Evolutionary conservation across 2,888 invertebrate genomes (phyloP).

Genomic region (Phengaris arion): DNA sequence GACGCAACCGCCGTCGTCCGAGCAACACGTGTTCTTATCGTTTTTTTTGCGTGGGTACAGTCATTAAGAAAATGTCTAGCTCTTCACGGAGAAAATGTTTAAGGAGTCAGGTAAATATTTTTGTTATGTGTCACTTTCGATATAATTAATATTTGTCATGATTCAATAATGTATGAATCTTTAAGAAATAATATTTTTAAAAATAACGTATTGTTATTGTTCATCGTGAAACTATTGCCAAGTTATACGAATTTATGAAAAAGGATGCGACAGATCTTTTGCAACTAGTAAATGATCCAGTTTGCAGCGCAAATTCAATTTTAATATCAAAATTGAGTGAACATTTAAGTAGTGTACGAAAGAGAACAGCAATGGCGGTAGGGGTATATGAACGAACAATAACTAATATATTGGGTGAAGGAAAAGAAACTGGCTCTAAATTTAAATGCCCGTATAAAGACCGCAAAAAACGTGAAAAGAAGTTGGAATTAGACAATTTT

Average conservation of each 20-base stretch:
- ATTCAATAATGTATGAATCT: too few relatives aligned
- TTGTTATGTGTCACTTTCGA: too few relatives aligned
- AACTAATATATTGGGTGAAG: conserved; percentile 35
- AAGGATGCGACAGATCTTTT: conserved; percentile 34
- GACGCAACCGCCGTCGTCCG: too few relatives aligned
- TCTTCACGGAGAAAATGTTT: too few relatives aligned
- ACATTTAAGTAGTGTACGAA: conserved; percentile 32
- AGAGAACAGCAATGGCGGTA: conserved; percentile 35
- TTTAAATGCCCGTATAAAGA: conserved; percentile 34
- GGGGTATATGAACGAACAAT: conserved; percentile 35
- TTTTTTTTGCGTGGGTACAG: too few relatives aligned
- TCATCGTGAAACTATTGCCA: too few relatives aligned
- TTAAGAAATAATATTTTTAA: too few relatives aligned
- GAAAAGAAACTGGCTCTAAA: conserved; percentile 33
- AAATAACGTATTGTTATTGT: too few relatives aligned
- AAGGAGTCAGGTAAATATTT: too few relatives aligned
- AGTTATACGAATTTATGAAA: conserved; percentile 35
- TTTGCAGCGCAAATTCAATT: conserved; percentile 29
- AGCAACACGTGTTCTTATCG: too few relatives aligned
- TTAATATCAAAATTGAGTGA: conserved; percentile 30
- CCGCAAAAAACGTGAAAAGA: conserved; percentile 31
- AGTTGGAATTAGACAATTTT: conserved; percentile 34
- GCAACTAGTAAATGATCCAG: conserved; percentile 34
- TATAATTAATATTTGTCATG: too few relatives aligned
- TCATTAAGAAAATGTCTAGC: too few relatives aligned